A percentile compares a stretch with the other conserved stretches of the same genome.
Conservation (phyloP, 2,888 invertebrate genomes). For the Alloplasta piceator region DNA sequence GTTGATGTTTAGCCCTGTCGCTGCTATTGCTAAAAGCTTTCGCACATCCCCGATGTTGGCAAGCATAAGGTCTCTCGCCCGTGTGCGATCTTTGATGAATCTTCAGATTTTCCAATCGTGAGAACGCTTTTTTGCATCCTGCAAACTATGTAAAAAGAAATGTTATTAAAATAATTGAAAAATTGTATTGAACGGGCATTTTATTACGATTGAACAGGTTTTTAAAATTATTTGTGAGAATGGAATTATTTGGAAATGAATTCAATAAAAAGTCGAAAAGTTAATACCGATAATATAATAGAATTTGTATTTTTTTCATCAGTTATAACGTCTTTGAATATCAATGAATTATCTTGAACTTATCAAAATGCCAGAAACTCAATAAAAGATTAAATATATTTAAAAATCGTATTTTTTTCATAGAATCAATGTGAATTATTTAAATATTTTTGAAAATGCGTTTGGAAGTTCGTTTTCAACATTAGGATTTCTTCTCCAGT, state of each 20-base stretch:
- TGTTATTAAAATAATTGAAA: background rate
- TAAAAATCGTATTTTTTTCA: background rate
- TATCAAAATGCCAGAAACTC: too few species aligned
- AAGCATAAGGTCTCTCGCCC: constrained; percentile 97
- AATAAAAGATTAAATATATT: too few species aligned
- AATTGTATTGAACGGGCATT: background rate
- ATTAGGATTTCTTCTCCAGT: too few species aligned
- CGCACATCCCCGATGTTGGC: constrained; percentile 95
- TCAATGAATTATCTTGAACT: background rate
- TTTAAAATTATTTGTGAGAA: too few species aligned
- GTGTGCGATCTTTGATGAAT: constrained; percentile 98
- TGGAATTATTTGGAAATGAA: too few species aligned
- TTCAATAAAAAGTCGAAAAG: background rate
- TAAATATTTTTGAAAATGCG: too few species aligned
- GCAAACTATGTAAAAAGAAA: constrained; percentile 88
- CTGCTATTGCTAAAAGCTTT: constrained; percentile 99
- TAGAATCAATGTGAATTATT: too few species aligned
- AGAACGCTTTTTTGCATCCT: constrained; percentile 97
- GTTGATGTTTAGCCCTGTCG: constrained; percentile 98
- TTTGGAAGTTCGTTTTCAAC: too few species aligned
- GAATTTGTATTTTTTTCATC: too few species aligned
- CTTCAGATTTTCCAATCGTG: constrained; percentile 98
- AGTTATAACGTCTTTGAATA: background rate
- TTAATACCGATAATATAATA: background rate
- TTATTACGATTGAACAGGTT: too few species aligned